Conservation (phyloP, 2,888 invertebrate genomes). For the Margaritifera margaritifera region DNA sequence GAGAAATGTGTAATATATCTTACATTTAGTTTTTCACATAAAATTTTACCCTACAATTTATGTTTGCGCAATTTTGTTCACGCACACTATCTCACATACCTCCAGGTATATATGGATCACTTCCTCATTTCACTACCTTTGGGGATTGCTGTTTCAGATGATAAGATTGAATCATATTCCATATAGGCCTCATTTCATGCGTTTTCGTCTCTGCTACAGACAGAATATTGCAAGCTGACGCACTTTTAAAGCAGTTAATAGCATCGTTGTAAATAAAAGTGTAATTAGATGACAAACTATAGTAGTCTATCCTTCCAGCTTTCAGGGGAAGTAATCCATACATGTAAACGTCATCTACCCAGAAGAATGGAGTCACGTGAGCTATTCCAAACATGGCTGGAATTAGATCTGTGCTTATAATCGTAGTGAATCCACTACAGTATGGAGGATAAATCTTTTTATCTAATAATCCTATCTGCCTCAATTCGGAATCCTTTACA, state of each 20-base stretch:
- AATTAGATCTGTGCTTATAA: conserved; percentile 1
- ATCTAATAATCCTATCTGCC: neutral
- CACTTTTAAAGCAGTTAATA: neutral
- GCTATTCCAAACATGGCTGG: conserved; percentile 1
- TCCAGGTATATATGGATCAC: no score
- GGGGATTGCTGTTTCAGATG: no score
- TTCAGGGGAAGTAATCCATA: conserved; percentile 2
- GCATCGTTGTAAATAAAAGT: neutral
- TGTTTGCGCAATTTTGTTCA: no score
- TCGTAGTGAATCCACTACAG: neutral
- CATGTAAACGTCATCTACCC: conserved; percentile 3
- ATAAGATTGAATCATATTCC: no score
- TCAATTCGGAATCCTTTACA: neutral
- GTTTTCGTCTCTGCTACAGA: no score
- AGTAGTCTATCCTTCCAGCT: neutral
- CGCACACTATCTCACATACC: no score
- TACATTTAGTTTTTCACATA: no score
- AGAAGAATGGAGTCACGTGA: neutral
- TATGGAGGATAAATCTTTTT: neutral
- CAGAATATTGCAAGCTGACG: no score
- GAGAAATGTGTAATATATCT: no score
- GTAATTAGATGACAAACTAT: neutral
- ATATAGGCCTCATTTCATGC: no score
- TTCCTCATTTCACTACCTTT: no score
- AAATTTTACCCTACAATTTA: no score